Conservation (phyloP, 2,888 invertebrate genomes). For the Anoncus sp. region DNA sequence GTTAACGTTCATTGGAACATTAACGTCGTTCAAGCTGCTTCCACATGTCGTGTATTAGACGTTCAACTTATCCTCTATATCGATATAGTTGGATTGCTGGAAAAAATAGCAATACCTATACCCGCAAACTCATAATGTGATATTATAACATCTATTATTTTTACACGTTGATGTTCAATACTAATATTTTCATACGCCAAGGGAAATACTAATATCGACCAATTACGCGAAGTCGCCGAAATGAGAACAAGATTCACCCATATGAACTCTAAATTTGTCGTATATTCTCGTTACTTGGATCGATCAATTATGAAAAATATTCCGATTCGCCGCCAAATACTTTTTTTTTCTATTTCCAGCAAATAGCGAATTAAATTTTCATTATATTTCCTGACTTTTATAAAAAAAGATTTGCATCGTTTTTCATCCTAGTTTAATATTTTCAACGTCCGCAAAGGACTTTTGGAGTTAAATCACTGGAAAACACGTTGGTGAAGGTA, state of each 20-base stretch:
- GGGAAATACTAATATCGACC: not conserved
- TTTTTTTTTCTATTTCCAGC: no score
- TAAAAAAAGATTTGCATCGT: no score
- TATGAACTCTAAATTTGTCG: not conserved
- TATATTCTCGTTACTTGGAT: not conserved
- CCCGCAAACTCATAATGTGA: not conserved
- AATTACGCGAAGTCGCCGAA: not conserved
- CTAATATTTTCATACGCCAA: no score
- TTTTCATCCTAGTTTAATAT: not conserved
- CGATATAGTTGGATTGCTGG: not conserved
- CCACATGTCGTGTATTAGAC: not conserved
- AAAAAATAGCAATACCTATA: not conserved
- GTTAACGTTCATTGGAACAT: constrained; percentile 1
- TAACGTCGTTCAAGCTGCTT: not conserved
- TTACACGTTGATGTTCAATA: no score
- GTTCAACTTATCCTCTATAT: not conserved
- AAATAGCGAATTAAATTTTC: no score
- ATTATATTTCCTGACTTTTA: no score
- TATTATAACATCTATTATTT: no score
- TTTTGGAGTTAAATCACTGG: constrained; percentile 23
- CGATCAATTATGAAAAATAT: constrained; percentile 3
- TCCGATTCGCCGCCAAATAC: no score
- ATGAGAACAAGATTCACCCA: not conserved
- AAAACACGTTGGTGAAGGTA: constrained; percentile 30
- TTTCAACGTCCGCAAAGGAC: constrained; percentile 16